These are phyloP conservation scores for Sylvietta virens DNA, from an alignment of 2,113 vertebrate species.

Conservation along the genomic window DNA sequence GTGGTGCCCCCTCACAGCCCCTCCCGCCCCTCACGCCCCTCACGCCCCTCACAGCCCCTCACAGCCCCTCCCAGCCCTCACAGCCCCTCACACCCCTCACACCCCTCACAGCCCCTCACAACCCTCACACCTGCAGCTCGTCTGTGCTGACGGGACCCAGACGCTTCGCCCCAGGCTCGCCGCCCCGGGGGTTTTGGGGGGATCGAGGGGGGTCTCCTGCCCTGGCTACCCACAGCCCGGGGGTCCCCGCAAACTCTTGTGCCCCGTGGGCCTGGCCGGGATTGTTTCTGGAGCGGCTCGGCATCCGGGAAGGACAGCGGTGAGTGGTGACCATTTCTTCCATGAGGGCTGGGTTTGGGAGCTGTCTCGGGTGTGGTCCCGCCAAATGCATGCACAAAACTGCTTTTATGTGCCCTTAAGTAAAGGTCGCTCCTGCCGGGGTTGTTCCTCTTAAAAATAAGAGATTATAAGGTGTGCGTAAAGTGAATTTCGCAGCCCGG, in stretches of 20 bases:
- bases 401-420: accelerated
- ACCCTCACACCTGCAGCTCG: not conserved
- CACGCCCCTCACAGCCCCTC: no score
- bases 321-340: accelerated
- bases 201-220: not conserved
- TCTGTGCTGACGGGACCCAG: accelerated
- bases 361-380: accelerated
- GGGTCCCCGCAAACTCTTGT: accelerated
- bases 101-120: not conserved
- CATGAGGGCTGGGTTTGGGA: accelerated
- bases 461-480: accelerated
- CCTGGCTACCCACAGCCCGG: accelerated
- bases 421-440: accelerated
- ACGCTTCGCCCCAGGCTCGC: accelerated
- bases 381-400: accelerated
- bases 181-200: accelerated
- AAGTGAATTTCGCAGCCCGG: accelerated
- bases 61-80: no score
- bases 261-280: accelerated
- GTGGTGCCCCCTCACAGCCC: not conserved
- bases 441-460: accelerated
- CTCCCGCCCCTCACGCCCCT: no score
- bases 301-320: accelerated
- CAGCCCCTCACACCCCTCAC: not conserved
- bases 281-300: accelerated